These are phyloP conservation scores for Bombus soroeensis DNA, from an alignment of 1,140 invertebrate genomes.

Conservation along the genomic window DNA sequence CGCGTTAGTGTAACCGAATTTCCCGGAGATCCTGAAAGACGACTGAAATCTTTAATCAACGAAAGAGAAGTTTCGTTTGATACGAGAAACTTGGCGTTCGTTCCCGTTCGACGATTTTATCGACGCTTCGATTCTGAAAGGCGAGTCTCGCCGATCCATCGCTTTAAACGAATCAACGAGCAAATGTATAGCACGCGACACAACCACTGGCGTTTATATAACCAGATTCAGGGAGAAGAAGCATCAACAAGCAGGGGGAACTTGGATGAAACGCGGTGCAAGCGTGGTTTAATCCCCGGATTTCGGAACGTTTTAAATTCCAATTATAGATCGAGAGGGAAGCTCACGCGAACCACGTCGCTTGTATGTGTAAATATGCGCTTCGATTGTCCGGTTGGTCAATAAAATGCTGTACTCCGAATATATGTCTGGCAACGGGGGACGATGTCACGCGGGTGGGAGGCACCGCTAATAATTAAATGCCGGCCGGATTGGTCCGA, in stretches of 20 bases:
- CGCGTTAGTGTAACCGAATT: background rate
- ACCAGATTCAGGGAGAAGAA: background rate
- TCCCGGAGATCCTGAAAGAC: background rate
- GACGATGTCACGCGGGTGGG: constrained; percentile 16
- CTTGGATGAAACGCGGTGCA: constrained; percentile 18
- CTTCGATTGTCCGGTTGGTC: constrained; percentile 60
- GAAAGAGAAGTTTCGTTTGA: too few species aligned
- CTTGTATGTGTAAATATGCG: constrained; percentile 63
- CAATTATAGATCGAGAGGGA: constrained; percentile 48
- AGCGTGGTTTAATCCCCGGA: constrained; percentile 50
- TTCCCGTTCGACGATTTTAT: background rate
- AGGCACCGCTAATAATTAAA: constrained; percentile 68
- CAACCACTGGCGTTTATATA: background rate
- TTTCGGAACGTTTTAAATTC: constrained; percentile 60
- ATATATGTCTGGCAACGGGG: constrained; percentile 25
- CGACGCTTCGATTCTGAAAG: background rate
- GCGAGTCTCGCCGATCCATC: background rate
- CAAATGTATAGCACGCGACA: background rate
- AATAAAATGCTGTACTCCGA: constrained; percentile 59
- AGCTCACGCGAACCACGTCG: constrained; percentile 10
- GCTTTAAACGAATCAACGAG: background rate
- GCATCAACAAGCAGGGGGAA: background rate
- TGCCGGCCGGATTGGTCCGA: constrained; percentile 41
- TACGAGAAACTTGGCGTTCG: background rate
- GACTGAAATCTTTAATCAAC: background rate